These are phyloP conservation scores for Meteorus cinctellus DNA, from an alignment of 2,888 invertebrate genomes.

Conservation along the genomic window DNA sequence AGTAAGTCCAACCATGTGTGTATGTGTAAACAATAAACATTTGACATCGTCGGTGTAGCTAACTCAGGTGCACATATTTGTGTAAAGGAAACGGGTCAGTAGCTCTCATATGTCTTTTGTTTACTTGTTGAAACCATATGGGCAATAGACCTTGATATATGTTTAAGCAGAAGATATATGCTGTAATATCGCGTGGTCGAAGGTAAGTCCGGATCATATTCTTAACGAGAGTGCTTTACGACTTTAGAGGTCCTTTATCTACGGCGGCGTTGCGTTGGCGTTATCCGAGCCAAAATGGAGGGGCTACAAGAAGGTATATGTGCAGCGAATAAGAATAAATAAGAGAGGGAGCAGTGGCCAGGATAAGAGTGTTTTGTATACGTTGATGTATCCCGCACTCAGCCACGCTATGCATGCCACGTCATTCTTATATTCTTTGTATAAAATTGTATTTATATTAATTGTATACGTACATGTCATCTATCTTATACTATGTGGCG, in stretches of 20 bases:
- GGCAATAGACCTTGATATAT: neutral
- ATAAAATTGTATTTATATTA: neutral
- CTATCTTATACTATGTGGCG: constrained; percentile 37
- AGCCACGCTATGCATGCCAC: constrained; percentile 61
- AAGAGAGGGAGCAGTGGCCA: constrained; percentile 16
- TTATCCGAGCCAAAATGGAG: constrained; percentile 66
- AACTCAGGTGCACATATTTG: constrained; percentile 31
- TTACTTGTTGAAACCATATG: constrained; percentile 41
- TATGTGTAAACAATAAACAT: neutral
- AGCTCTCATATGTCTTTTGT: constrained; percentile 61
- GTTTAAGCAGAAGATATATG: constrained; percentile 9
- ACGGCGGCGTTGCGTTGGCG: constrained; percentile 68
- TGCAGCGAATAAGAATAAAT: constrained; percentile 50
- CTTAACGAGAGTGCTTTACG: constrained; percentile 73
- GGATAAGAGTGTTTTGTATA: constrained; percentile 34
- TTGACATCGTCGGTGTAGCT: neutral
- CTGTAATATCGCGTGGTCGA: constrained; percentile 62
- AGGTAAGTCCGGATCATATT: constrained; percentile 72
- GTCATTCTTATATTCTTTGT: constrained; percentile 52
- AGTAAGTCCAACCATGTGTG: constrained; percentile 1
- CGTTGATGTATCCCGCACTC: constrained; percentile 72
- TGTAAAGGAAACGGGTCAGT: constrained; percentile 62
- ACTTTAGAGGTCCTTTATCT: constrained; percentile 68
- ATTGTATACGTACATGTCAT: neutral
- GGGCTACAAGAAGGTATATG: constrained; percentile 37